A percentile compares a stretch with the other conserved stretches of the same genome.
phyloP scores from a whole-genome alignment of 2,888 invertebrate species.

The Biston stratarius region DNA sequence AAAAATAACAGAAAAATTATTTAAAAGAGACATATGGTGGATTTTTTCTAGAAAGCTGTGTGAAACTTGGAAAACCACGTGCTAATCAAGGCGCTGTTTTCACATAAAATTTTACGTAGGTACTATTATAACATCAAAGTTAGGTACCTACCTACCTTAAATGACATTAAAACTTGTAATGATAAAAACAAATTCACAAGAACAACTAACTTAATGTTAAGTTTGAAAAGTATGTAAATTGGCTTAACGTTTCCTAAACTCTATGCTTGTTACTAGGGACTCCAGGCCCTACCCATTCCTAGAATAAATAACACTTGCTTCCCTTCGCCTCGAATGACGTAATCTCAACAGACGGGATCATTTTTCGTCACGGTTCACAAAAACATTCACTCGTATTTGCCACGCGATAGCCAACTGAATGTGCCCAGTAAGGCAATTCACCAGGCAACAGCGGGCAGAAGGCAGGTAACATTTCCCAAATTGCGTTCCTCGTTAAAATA shows the following conservation, averaged over 20 bases:
- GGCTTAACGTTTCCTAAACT: background rate
- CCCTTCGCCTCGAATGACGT: slow-evolving; percentile 9
- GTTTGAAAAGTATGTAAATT: background rate
- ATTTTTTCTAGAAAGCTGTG: too few relatives aligned
- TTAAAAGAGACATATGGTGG: too few relatives aligned
- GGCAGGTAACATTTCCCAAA: slow-evolving; percentile 34
- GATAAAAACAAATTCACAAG: background rate
- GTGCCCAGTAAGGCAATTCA: slow-evolving; percentile 8
- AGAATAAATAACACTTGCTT: slow-evolving; percentile 1
- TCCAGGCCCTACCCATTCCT: slow-evolving; percentile 8
- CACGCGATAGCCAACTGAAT: slow-evolving; percentile 7
- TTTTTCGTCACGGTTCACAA: slow-evolving; percentile 15
- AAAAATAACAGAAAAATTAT: too few relatives aligned
- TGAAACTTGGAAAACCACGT: too few relatives aligned
- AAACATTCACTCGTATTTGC: slow-evolving; percentile 8
- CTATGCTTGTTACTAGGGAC: background rate
- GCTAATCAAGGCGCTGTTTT: too few relatives aligned
- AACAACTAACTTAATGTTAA: background rate
- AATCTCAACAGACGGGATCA: slow-evolving; percentile 6
- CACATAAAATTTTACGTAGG: too few relatives aligned
- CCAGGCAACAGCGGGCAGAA: slow-evolving; percentile 16
- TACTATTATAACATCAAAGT: background rate
- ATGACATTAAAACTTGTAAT: background rate
- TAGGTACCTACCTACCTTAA: background rate
- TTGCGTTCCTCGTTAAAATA: slow-evolving; percentile 46